Base-by-base conservation (phyloP, 2,113 vertebrate genomes). In the Hassar affinis region DNA sequence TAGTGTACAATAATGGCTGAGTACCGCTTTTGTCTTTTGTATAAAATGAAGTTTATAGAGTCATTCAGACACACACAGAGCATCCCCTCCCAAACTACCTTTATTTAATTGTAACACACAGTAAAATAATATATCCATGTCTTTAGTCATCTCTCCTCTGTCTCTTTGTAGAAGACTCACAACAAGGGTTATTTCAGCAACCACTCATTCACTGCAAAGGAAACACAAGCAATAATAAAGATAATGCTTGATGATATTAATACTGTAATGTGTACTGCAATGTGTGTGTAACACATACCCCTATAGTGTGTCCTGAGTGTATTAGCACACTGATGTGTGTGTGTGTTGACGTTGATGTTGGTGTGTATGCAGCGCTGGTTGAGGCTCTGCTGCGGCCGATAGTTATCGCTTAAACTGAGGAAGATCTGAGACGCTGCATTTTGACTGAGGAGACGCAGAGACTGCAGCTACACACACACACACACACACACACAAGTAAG, bases 391-490 rank as follows among this genome's bases (percentile, higher is more conserved):
- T 95, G 90, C 3, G 97, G 97, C 89, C 97, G 94, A 86, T 96
- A 96, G 92, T 98, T 98, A 94, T 98, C 97, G 1, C 96, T 98
- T 96, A 98, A 97, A 91, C 97, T 98, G 90, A 97, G 93, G 91
- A 98, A 98, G 92, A 98, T 98, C 94, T 98, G 96, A 84, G 96
- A 97, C 75, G 95, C 97, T 89, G 97, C 96, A 84, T 98, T 98
- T 93, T 97, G 97, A 93, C 97, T 98, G 92, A 98, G 95, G 80
- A 98, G 94, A 84, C 97, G 94, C 91, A 98, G 94, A 61, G 97
- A 98, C 92, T 98, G 97, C 96, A 98, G 97, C 97, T 98, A 87
- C 27, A 54, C 27, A 33, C 51, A 68, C n/a, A 47, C n/a, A 57
- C 75, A 83, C 57, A 51, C 27, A 52, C 57, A 74, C 15, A 64